Evolutionary conservation across 2,113 vertebrate genomes (phyloP), one percentile per base, ranked within the genome.

Genomic region (Tursiops truncatus): DNA sequence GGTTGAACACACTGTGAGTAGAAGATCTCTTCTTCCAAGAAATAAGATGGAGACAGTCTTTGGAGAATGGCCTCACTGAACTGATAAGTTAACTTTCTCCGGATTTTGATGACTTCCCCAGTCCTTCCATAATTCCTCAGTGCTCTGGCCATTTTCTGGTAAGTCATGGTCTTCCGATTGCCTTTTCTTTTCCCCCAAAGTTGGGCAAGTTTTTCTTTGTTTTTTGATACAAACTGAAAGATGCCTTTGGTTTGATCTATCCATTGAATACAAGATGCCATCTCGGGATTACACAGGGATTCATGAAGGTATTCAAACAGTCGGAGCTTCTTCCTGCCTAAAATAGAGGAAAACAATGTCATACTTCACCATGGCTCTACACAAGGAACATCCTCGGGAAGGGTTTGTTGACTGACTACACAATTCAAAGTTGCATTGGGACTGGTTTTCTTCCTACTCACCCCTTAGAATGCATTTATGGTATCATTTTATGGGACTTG

Each of bases 71-170:
- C 96, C 3, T 99, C 99, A 97, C 99, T 99, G 98, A 99, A 99
- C 94, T 99, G 99, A 98, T 99, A 99, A 3, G 99, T 99, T 88
- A 99, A 98, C 91, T 99, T 99, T 96, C 99, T 99, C 38, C 99
- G 99, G 26, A 99, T 99, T 97, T 99, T 99, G 65, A 98, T 98
- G 87, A 99, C 99, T 99, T 99, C 99, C 1, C 99, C 99, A 0
- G 99, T 99, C 98, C 99, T 99, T 97, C 99, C 99, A 41, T 99
- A 99, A 98, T 99, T 99, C 73, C 99, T 99, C 83, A 99, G 98
- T 0, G 99, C 99, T 91, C 99, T 98, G 31, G 99, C 99, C 99
- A 99, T 99, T 98, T 99, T 99, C 98, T 99, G 99, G 47, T 99
- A 99, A 41, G 99, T 99, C 99, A 99, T 99, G 95, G 99, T 99